Evolutionary conservation across 1,140 invertebrate species (phyloP), one percentile per base, ranked within the genome.

Genomic region (Gryon sp.): DNA sequence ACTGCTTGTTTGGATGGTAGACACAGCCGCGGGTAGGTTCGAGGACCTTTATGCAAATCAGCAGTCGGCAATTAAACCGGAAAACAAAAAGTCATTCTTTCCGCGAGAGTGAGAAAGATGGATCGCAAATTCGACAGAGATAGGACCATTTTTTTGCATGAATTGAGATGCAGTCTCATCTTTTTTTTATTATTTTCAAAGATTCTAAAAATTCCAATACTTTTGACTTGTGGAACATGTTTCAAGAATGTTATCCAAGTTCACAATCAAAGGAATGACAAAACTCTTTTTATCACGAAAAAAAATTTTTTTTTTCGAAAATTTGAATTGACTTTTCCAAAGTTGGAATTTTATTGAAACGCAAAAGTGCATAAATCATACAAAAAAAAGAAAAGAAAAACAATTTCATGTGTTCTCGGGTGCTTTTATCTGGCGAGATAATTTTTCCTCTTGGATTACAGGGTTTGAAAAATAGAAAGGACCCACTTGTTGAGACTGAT

Each of bases 41-140:
- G 52, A 65, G 69, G 43, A 65, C 69, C 59, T 65, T 59, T 73
- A 73, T 73, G 69, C 59, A 73, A 73, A 73, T 73, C 20, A 73
- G 52, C 32, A 20, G 12, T 14, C 15, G 57, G 69, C 52, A 65
- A 73, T 73, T 73, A 73, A 65, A 62, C 43, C n/a, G 52, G 26
- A 32, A 57, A 41, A 43, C 40, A 22, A 62, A 40, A 50, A 26
- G 57, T 46, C 52, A 46, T 63, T 38, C 15, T 32, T 30, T 22
- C 3, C 15, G 7, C 9, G 8, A 40, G 32, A 7, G n/a, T 3
- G 15, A 57, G 2, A 19, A 32, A 32, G 52, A 57, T 16, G 26
- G 20, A 16, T 2, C 1, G 12, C 20, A 7, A 24, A 15, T 45
- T 24, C 3, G 26, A 52, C 22, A 16, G 36, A 26, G 55, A 72